These are phyloP conservation scores for Pinna nobilis DNA, from an alignment of 1,140 invertebrate genomes.

Conservation along the genomic window DNA sequence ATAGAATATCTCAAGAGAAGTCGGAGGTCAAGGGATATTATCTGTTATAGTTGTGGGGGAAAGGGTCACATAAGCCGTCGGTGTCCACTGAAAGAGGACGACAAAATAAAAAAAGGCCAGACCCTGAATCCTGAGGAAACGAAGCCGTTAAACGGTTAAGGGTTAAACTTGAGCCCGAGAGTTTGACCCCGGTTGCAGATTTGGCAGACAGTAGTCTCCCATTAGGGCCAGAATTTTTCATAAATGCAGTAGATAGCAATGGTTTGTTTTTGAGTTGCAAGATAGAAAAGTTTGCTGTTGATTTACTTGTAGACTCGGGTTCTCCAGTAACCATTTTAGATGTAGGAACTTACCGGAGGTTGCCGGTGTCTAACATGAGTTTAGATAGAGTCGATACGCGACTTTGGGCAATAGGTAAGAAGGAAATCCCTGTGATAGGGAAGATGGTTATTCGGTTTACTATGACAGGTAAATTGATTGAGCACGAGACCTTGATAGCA, in stretches of 20 bases:
- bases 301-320: conserved; percentile 14
- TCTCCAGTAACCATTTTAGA: conserved; percentile 7
- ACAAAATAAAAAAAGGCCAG: not conserved
- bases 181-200: conserved; percentile 19
- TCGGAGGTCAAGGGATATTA: not conserved
- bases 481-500: not conserved
- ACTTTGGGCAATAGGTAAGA: not conserved
- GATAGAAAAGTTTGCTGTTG: not conserved
- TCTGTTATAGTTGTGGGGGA: not conserved
- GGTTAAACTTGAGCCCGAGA: conserved; percentile 22
- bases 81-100: not conserved
- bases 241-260: not conserved
- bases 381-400: not conserved
- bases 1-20: not conserved
- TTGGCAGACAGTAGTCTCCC: not conserved
- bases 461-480: not conserved
- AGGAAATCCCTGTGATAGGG: not conserved
- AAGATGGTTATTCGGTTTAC: not conserved
- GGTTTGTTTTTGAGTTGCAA: not conserved
- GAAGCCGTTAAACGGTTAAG: conserved; percentile 4
- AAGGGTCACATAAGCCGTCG: not conserved
- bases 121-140: not conserved
- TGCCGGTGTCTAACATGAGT: not conserved
- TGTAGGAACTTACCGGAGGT: too few relatives aligned
- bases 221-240: conserved; percentile 1